phyloP scores from a whole-genome alignment of 2,888 invertebrate species.

The Therioaphis trifolii region DNA sequence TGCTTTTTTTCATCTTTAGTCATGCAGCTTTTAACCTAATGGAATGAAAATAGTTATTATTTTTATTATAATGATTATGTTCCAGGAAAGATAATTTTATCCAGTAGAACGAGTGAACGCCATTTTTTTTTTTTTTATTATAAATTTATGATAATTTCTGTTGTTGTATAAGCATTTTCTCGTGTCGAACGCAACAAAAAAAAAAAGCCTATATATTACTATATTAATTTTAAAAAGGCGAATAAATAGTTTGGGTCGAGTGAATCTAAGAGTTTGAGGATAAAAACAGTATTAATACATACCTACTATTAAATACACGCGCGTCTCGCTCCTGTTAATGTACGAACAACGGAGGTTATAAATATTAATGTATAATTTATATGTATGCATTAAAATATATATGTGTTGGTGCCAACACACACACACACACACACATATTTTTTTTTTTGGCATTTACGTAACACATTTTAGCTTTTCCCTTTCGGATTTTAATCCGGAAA shows the following conservation, averaged over 20 bases:
- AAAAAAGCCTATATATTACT: background rate
- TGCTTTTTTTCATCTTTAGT: background rate
- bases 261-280: background rate
- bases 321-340: background rate
- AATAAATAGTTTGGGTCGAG: background rate
- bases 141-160: conserved; percentile 46
- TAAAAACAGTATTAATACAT: background rate
- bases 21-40: conserved; percentile 57
- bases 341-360: background rate
- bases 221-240: conserved; percentile 35
- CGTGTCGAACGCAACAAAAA: background rate
- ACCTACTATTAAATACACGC: background rate
- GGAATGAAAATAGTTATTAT: conserved; percentile 25
- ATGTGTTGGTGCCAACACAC: too few relatives aligned
- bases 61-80: background rate
- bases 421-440: background rate
- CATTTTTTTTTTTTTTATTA: conserved; percentile 9
- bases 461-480: background rate
- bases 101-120: background rate
- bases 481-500: background rate
- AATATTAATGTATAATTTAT: background rate
- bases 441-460: background rate
- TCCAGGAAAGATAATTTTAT: background rate
- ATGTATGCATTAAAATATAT: background rate
- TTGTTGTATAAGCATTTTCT: background rate